Percentiles rank a stretch among this genome's conserved stretches.
Conservation (phyloP, 2,797 vertebrate genomes). For the Coregonus ussuriensis region DNA sequence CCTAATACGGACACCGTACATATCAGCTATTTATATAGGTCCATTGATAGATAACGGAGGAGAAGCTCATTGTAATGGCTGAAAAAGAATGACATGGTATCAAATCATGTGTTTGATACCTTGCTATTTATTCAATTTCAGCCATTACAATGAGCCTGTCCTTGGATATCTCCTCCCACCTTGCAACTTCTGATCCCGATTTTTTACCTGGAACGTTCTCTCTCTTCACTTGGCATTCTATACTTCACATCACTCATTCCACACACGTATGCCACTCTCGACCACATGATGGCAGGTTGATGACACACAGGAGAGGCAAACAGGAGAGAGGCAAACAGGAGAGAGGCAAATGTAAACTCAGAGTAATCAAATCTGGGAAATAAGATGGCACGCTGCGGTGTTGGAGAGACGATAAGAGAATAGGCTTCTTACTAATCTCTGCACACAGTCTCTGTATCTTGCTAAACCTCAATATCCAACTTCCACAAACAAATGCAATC, state of each 20-base stretch:
- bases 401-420: constrained; percentile 48
- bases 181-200: neutral
- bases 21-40: neutral
- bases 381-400: constrained; percentile 50
- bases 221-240: neutral
- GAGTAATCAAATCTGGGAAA: constrained; percentile 50
- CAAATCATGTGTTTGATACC: neutral
- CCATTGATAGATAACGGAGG: neutral
- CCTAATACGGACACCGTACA: neutral
- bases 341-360: constrained; percentile 60
- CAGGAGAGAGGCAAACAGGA: constrained; percentile 42
- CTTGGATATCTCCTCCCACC: neutral
- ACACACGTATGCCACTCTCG: neutral
- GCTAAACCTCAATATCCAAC: constrained; percentile 36
- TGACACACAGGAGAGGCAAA: constrained; percentile 44
- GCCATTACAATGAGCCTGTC: neutral
- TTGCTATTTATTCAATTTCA: neutral
- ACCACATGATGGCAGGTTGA: constrained; percentile 35
- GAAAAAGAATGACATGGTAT: neutral
- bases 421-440: constrained; percentile 47
- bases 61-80: neutral
- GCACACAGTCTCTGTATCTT: constrained; percentile 31
- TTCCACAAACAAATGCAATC: constrained; percentile 21
- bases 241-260: neutral
- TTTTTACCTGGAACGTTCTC: neutral